Evolutionary conservation across 2,113 vertebrate genomes (phyloP).

Genomic region (Corynorhinus townsendii): DNA sequence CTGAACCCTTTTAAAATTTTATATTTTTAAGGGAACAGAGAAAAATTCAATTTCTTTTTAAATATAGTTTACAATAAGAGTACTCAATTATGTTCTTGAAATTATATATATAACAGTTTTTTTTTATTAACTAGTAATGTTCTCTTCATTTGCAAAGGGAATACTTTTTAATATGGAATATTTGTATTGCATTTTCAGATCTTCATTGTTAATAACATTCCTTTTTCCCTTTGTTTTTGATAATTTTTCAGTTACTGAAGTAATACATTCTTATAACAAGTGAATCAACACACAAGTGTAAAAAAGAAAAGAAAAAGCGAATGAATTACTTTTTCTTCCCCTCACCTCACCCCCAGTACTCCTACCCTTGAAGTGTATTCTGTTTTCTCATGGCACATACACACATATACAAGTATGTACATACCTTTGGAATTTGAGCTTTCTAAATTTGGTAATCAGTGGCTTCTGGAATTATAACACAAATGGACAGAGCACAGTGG

Average conservation of each 20-base stretch:
- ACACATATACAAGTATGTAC: neutral
- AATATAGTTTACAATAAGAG: neutral
- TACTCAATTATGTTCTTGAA: neutral
- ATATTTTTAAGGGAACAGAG: neutral
- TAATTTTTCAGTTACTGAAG: neutral
- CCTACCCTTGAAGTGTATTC: neutral
- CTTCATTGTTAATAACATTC: neutral
- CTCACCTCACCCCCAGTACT: neutral
- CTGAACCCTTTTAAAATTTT: neutral
- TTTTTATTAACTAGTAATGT: neutral
- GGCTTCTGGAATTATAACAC: neutral
- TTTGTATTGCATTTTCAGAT: neutral
- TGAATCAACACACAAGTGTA: neutral
- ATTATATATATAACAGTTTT: neutral
- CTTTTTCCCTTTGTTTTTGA: neutral
- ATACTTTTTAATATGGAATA: neutral
- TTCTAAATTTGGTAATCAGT: neutral
- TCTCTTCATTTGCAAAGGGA: constrained; percentile 1
- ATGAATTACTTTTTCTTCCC: neutral
- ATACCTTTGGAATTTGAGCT: neutral
- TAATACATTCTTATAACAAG: neutral
- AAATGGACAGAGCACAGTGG: neutral
- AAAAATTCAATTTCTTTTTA: neutral
- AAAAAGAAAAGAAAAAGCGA: constrained; percentile 6
- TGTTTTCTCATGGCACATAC: neutral